Conservation (phyloP, 2,888 invertebrate species). For the Lamellibrachia columna region DNA sequence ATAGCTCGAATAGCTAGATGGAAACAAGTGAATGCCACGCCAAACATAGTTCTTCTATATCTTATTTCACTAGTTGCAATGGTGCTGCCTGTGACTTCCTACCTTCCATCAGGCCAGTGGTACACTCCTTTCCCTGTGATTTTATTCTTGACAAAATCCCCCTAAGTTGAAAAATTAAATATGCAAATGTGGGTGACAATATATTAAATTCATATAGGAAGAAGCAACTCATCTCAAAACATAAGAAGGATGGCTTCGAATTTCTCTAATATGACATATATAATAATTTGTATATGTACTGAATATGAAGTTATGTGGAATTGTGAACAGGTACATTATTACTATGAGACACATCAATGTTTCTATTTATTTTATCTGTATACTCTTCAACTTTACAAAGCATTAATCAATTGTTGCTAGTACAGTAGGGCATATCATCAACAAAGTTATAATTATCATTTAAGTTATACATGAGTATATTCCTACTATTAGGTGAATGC, state of each 20-base stretch:
- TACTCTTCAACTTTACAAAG: too few species aligned
- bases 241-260: not conserved
- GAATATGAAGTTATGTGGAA: not conserved
- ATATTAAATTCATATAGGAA: not conserved
- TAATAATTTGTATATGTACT: not conserved
- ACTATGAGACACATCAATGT: too few species aligned
- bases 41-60: too few species aligned
- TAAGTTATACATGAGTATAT: too few species aligned
- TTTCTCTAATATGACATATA: not conserved
- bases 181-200: not conserved
- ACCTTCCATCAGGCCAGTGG: slow-evolving; percentile 61
- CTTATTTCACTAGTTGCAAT: not conserved
- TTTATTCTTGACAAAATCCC: slow-evolving; percentile 62
- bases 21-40: too few species aligned
- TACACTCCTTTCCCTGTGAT: slow-evolving; percentile 64
- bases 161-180: slow-evolving; percentile 48
- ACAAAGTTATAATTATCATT: too few species aligned
- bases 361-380: too few species aligned
- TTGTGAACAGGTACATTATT: not conserved
- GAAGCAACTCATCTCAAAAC: not conserved
- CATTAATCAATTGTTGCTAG: too few species aligned
- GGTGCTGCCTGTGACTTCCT: not conserved
- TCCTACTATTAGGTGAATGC: too few species aligned
- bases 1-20: too few species aligned
- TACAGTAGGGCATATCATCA: too few species aligned